Conservation (phyloP, 1,140 invertebrate genomes). For the Pachyrhynchus sulphureomaculatus region DNA sequence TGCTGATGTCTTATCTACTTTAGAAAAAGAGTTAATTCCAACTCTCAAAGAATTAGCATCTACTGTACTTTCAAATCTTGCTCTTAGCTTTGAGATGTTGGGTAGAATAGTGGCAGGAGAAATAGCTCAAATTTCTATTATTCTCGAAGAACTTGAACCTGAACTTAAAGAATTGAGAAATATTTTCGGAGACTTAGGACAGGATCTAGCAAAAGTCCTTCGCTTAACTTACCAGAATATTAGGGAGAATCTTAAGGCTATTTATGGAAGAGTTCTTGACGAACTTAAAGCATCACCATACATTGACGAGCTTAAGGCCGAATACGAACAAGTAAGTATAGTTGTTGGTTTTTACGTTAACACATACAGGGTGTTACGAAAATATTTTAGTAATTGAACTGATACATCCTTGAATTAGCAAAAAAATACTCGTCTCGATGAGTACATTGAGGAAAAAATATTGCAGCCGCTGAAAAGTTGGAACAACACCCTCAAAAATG, state of each 20-base stretch:
- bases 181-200: slow-evolving; percentile 45
- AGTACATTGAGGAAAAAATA: too few species aligned
- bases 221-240: slow-evolving; percentile 54
- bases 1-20: slow-evolving; percentile 54
- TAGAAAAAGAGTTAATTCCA: slow-evolving; percentile 58
- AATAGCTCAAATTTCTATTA: slow-evolving; percentile 54
- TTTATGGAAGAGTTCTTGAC: slow-evolving; percentile 52
- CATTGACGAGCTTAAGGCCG: slow-evolving; percentile 54
- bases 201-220: slow-evolving; percentile 56
- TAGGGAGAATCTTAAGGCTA: slow-evolving; percentile 54
- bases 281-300: slow-evolving; percentile 59
- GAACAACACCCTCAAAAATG: too few species aligned
- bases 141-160: slow-evolving; percentile 63
- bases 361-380: too few species aligned
- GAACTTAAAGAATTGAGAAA: slow-evolving; percentile 65
- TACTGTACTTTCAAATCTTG: slow-evolving; percentile 50
- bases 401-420: too few species aligned
- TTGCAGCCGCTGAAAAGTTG: too few species aligned
- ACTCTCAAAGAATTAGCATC: slow-evolving; percentile 59
- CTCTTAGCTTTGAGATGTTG: slow-evolving; percentile 53
- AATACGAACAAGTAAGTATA: slow-evolving; percentile 38
- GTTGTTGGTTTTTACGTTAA: too few species aligned
- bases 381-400: too few species aligned
- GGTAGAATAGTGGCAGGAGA: slow-evolving; percentile 56
- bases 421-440: too few species aligned